Base-by-base conservation (phyloP, 2,888 invertebrate species). In the Ormyrus pomaceus region DNA sequence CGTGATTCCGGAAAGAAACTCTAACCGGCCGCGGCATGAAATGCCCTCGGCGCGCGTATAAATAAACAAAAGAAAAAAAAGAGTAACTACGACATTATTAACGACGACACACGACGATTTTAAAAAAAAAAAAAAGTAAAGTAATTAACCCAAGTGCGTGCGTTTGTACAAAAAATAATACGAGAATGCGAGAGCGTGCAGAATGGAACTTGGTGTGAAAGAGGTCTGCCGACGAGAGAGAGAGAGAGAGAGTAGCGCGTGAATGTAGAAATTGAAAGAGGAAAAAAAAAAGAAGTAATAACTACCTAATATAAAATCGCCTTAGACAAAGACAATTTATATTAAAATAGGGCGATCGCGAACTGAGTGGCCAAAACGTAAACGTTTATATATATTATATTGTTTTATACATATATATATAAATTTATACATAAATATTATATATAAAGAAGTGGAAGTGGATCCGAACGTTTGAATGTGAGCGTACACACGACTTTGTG, bases 291-390 rank as follows among this genome's bases (percentile, higher is more conserved):
- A 76, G 73, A 87, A 87, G 86, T 87, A 85, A 87, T 87, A 86
- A 87, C 87, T 87, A 86, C 85, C 84, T 85, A 83, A 79, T 72
- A 64, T 65, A 77, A 34, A 84, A 82, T 87, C 89, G 89, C 87
- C 86, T 83, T 82, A 79, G 87, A 88, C 88, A 89, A 88, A 87
- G 88, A 90, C 89, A 88, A 86, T 88, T 85, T 34, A 34, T 34
- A 87, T 88, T 88, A 88, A 34, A 87, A 86, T 87, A 71, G 86
- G 34, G 85, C 88, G 88, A 87, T 87, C 83, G 86, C 85, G 88
- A 89, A 90, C 89, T 88, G 87, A 90, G 89, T 90, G 89, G 89
- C 90, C 89, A 90, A 90, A 90, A 89, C 87, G 86, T 89, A 89
- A 90, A 87, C 88, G 87, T 89, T 90, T 89, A 88, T 89, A 89